Percentiles rank a stretch among this genome's conserved stretches.
Conservation (phyloP, 2,888 invertebrate genomes). For the Trachelus iudaicus region DNA sequence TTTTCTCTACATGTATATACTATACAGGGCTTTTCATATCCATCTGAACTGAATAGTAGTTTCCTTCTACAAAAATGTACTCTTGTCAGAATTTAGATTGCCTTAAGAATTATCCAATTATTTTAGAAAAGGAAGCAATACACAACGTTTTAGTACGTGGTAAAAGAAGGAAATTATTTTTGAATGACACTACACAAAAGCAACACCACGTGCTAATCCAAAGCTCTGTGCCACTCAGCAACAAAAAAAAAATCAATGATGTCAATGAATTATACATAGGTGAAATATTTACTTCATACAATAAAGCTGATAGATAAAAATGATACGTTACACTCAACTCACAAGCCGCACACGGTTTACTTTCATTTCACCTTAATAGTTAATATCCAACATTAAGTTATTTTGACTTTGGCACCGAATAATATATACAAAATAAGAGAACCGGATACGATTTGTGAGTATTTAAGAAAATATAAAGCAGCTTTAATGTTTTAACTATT, state of each 20-base stretch:
- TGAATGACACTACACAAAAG: not conserved
- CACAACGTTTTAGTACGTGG: constrained; percentile 29
- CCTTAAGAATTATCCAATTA: not conserved
- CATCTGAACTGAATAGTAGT: not conserved
- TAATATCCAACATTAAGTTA: not conserved
- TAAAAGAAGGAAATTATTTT: constrained; percentile 39
- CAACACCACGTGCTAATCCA: not conserved
- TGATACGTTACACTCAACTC: constrained; percentile 4
- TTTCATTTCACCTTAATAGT: not conserved
- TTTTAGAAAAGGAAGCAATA: constrained; percentile 13
- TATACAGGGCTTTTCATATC: not conserved
- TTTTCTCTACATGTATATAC: too few species aligned
- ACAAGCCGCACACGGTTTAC: constrained; percentile 8
- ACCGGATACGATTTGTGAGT: not conserved
- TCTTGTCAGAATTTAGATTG: not conserved
- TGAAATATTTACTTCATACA: not conserved
- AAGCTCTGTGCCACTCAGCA: not conserved
- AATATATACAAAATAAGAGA: too few species aligned
- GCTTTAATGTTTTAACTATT: constrained; percentile 8
- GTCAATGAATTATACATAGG: not conserved
- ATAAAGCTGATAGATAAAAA: not conserved
- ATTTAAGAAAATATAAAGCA: not conserved
- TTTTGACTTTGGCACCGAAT: too few species aligned
- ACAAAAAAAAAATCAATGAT: not conserved
- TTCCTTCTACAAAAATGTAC: not conserved